Conservation (phyloP, 2,797 vertebrate genomes). For the Hemitrygon akajei region DNA sequence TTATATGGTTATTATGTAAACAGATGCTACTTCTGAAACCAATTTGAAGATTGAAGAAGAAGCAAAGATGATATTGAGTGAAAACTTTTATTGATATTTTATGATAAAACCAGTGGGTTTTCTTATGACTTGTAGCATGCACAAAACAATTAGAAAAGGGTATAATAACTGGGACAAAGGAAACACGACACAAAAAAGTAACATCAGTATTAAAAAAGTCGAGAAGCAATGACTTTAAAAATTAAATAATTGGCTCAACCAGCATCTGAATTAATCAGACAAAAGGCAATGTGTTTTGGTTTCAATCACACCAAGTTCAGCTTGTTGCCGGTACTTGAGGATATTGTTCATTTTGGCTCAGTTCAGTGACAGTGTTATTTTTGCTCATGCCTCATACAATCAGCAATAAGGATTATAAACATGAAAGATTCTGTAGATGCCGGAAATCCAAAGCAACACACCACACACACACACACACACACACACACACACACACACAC, state of each 20-base stretch:
- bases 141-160: constrained; percentile 12
- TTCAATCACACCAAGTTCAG: not conserved
- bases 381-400: not conserved
- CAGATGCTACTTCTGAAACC: not conserved
- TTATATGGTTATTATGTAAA: no score
- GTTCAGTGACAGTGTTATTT: not conserved
- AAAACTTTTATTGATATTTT: constrained; percentile 23
- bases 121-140: not conserved
- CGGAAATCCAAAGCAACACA: no score
- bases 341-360: not conserved
- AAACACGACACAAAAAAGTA: not conserved
- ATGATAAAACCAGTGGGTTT: constrained; percentile 14
- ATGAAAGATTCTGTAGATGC: no score
- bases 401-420: not conserved
- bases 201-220: not conserved
- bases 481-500: no score
- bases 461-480: no score
- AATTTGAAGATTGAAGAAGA: not conserved
- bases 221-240: not conserved
- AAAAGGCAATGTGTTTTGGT: not conserved
- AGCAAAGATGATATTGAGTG: not conserved
- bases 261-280: not conserved
- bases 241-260: not conserved
- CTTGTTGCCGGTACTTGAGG: not conserved
- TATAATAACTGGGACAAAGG: not conserved